A percentile compares a stretch with the other conserved stretches of the same genome.
These are phyloP conservation scores for Parnassius apollo DNA, from an alignment of 2,888 invertebrate species.

Conservation along the genomic window DNA sequence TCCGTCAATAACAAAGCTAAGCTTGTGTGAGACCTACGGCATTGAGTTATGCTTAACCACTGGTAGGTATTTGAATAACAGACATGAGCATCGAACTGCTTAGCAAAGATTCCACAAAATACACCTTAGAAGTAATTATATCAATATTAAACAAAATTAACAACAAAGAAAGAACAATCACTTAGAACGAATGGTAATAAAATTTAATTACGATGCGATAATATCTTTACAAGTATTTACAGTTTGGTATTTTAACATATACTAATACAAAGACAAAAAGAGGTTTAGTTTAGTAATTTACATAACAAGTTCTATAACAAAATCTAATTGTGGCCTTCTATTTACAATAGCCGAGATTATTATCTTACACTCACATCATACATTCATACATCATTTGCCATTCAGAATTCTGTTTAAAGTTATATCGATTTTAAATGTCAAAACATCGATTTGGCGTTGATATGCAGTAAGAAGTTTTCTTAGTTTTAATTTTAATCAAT, in stretches of 20 bases:
- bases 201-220: constrained; percentile 75
- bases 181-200: constrained; percentile 79
- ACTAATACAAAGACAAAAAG: constrained; percentile 70
- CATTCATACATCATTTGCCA: constrained; percentile 31
- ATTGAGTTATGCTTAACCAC: constrained; percentile 35
- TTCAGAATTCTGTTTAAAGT: constrained; percentile 18
- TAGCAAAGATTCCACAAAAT: constrained; percentile 36
- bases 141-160: constrained; percentile 75
- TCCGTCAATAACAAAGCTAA: constrained; percentile 1
- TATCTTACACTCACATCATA: constrained; percentile 34
- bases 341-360: constrained; percentile 57
- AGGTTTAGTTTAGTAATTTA: constrained; percentile 67
- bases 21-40: constrained; percentile 3
- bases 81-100: constrained; percentile 48
- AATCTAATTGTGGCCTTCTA: constrained; percentile 54
- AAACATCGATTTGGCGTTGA: constrained; percentile 72
- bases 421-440: constrained; percentile 44
- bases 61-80: constrained; percentile 38
- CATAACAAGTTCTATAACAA: constrained; percentile 71
- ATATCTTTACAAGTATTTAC: constrained; percentile 80
- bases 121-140: constrained; percentile 43
- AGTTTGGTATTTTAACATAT: constrained; percentile 79
- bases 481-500: constrained; percentile 47
- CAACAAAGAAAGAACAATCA: constrained; percentile 78
- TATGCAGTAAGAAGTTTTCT: constrained; percentile 62